Base-by-base conservation (phyloP, 2,113 vertebrate species). In the Jaculus jaculus region DNA sequence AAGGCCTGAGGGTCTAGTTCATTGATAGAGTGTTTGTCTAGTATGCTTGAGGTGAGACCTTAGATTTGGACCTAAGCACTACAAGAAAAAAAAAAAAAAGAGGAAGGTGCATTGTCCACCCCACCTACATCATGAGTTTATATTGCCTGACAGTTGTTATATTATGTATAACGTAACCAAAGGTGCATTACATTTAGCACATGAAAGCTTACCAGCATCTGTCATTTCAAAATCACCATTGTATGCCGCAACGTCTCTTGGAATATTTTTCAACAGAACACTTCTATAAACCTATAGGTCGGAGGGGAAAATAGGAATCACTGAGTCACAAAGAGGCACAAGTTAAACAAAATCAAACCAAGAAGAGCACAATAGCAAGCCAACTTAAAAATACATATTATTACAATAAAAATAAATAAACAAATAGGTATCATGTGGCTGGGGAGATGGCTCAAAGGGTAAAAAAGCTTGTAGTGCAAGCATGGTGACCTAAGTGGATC, bases 281-380 rank as follows among this genome's bases (percentile, higher is more conserved):
- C 99, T 99, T 96, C 99, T 98, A 90, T 99, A 99, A 65, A 99
- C 99, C 99, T 99, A 95, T 1, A 95, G 9, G 24, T 87, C 11
- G 95, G 7, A 93, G 15, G 5, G 7, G 2, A 34, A 54, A 90
- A 66, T 92, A 92, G 68, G 24, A 47, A 65, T 5, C 86, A 80
- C 18, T 95, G 21, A 85, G 73, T 84, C 79, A 96, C 11, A 90
- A 87, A 92, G 12, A 87, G 3, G 73, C 30, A 92, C 7, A 88
- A 4, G 26, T 84, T 79, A 94, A 90, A 32, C 63, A 96, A 95
- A 92, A 87, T 34, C 37, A 79, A 95, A 93, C 72, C 6, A 86
- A 73, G 7, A 96, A 94, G n/a, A 71, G 16, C 47, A 84, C 54
- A 91, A 80, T 74, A 82, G 58, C 21, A 90, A 93, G 79, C n/a